Percentiles rank a stretch among this genome's conserved stretches.
Conservation (phyloP, 2,797 vertebrate species). For the Podargus strigoides region DNA sequence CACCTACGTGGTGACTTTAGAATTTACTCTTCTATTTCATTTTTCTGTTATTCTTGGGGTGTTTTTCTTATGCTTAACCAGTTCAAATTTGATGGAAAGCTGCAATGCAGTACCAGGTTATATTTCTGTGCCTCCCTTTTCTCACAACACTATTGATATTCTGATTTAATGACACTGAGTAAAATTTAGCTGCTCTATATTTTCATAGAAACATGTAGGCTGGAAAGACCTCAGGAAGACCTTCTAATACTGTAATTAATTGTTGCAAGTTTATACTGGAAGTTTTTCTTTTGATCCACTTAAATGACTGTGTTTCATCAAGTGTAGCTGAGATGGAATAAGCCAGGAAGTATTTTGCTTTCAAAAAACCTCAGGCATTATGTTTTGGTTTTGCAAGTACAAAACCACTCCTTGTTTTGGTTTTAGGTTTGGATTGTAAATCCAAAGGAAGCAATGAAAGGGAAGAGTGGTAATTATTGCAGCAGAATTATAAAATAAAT, state of each 20-base stretch:
- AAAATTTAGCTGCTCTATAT: not conserved
- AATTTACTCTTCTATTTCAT: not conserved
- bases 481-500: not conserved
- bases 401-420: not conserved
- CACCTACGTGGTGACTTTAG: not conserved
- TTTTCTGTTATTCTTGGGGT: not conserved
- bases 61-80: not conserved
- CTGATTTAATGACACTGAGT: not conserved
- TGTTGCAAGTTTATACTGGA: not conserved
- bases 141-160: not conserved
- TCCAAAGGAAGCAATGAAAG: not conserved
- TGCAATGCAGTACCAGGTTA: not conserved
- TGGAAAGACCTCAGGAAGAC: not conserved
- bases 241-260: not conserved
- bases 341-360: not conserved
- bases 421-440: not conserved
- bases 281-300: not conserved
- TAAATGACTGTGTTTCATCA: not conserved
- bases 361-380: not conserved
- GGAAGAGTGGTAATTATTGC: not conserved
- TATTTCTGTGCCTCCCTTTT: not conserved
- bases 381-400: conserved; percentile 14
- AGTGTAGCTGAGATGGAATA: not conserved
- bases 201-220: not conserved
- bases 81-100: not conserved